Conservation (phyloP, 2,888 invertebrate genomes). For the Drosophila phalerata region DNA sequence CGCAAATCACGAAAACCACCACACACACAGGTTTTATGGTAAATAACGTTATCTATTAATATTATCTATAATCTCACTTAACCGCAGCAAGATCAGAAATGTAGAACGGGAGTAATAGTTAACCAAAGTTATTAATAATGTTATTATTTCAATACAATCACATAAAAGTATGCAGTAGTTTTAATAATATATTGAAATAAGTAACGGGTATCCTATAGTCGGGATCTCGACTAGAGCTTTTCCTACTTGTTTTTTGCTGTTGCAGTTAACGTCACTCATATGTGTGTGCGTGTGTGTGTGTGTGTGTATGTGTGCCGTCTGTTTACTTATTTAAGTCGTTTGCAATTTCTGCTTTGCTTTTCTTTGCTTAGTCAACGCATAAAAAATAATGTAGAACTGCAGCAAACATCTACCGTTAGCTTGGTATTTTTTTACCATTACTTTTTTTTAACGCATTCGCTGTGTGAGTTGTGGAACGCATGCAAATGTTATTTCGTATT, state of each 20-base stretch:
- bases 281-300: slow-evolving; percentile 8
- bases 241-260: slow-evolving; percentile 13
- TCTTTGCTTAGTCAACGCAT: slow-evolving; percentile 75
- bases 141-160: no score
- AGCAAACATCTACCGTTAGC: slow-evolving; percentile 51
- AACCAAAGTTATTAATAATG: no score
- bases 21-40: no score
- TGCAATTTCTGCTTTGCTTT: slow-evolving; percentile 75
- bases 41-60: no score
- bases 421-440: slow-evolving; percentile 19
- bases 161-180: no score
- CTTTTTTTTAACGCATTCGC: slow-evolving; percentile 25
- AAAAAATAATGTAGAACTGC: slow-evolving; percentile 73
- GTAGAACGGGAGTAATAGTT: no score
- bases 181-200: no score
- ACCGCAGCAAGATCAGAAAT: no score
- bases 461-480: slow-evolving; percentile 43
- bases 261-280: slow-evolving; percentile 11
- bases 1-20: no score
- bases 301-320: slow-evolving; percentile 33
- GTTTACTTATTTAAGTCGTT: slow-evolving; percentile 78
- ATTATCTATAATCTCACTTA: no score
- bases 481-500: slow-evolving; percentile 57
- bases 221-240: no score
- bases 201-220: no score